These are phyloP conservation scores for Ceryle rudis DNA, from an alignment of 2,797 vertebrate genomes.

Conservation along the genomic window DNA sequence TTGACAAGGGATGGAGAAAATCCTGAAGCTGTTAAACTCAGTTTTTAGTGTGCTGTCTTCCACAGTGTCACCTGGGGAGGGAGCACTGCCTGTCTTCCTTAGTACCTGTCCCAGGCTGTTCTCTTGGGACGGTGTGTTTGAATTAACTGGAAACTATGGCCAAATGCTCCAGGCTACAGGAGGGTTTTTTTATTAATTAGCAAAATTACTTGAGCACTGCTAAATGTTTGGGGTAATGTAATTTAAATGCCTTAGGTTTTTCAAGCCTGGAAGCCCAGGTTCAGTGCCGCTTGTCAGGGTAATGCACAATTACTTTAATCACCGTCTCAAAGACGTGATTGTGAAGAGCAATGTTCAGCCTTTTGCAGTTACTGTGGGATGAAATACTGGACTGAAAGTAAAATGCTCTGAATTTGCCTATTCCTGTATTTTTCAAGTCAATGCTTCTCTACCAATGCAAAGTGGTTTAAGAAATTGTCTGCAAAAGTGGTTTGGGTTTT, in stretches of 20 bases:
- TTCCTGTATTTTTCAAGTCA: neutral
- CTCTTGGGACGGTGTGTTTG: neutral
- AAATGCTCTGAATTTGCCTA: neutral
- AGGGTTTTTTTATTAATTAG: neutral
- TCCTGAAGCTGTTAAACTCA: constrained; percentile 15
- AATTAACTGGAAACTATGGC: neutral
- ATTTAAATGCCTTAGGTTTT: neutral
- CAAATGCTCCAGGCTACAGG: neutral
- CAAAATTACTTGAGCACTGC: neutral
- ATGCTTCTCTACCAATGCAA: neutral
- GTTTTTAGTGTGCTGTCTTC: constrained; percentile 1
- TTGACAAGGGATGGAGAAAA: constrained; percentile 39
- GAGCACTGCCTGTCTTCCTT: neutral
- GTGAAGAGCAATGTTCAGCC: neutral
- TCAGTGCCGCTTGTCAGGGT: neutral
- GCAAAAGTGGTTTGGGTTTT: rapidly evolving
- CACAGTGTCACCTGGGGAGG: neutral
- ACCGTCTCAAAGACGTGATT: neutral
- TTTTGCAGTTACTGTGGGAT: neutral
- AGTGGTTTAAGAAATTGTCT: neutral
- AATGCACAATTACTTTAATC: neutral
- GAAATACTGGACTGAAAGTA: neutral
- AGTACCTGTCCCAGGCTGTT: neutral
- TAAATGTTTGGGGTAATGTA: neutral
- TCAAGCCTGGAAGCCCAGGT: neutral